A percentile compares a stretch with the other conserved stretches of the same genome.
phyloP scores from a whole-genome alignment of 2,113 vertebrate genomes.

The Ivindomyrus marchei region DNA sequence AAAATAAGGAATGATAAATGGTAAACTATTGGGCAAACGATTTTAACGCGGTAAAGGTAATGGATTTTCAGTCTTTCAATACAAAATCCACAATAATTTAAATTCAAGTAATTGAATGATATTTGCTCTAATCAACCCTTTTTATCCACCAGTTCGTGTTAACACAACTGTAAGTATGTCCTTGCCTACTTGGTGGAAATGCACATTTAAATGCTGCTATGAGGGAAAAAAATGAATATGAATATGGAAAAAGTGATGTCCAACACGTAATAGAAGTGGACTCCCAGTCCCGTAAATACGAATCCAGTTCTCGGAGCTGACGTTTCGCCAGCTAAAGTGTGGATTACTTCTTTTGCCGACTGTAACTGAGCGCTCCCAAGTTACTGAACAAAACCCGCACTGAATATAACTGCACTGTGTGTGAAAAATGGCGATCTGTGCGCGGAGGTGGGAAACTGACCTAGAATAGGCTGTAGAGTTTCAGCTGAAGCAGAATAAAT shows the following conservation, averaged over 20 bases:
- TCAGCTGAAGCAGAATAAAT: not conserved
- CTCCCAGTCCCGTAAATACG: not conserved
- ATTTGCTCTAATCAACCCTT: not conserved
- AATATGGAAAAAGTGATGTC: not conserved
- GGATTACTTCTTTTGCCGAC: not conserved
- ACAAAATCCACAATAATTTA: not conserved
- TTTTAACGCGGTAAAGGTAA: not conserved
- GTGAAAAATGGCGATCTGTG: not conserved
- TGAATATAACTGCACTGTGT: not conserved
- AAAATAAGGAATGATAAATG: not conserved
- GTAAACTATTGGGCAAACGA: not conserved
- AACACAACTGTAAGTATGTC: not conserved
- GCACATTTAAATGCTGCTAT: not conserved
- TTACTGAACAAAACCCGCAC: not conserved
- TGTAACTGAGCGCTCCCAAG: not conserved
- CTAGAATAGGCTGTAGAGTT: not conserved
- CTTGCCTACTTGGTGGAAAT: not conserved
- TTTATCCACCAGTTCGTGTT: not conserved
- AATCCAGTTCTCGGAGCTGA: not conserved
- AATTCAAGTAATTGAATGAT: not conserved
- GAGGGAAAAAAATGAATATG: not conserved
- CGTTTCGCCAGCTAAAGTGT: not conserved
- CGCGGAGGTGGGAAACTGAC: not conserved
- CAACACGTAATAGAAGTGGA: not conserved
- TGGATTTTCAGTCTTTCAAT: not conserved